A percentile compares a stretch with the other conserved stretches of the same genome.
phyloP scores from a whole-genome alignment of 2,888 invertebrate species.

The Ormyrus nitidulus region DNA sequence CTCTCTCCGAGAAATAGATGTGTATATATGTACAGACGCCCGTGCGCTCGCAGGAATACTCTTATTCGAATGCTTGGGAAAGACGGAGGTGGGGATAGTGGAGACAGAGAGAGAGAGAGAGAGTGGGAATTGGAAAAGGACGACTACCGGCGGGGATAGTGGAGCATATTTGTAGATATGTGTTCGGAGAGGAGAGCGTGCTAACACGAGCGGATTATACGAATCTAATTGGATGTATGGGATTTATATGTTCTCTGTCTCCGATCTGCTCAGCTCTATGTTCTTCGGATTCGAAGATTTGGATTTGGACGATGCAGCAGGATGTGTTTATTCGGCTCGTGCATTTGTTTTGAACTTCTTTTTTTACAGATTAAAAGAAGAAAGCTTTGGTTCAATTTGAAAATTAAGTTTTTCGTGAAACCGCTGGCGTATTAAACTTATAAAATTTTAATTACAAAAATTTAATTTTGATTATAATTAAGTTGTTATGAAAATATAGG shows the following conservation, averaged over 20 bases:
- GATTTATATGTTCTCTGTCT: constrained; percentile 63
- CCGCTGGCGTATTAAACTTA: no score
- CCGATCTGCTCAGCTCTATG: not conserved
- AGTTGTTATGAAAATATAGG: no score
- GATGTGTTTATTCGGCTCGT: not conserved
- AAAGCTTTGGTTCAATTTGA: no score
- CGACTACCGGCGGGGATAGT: not conserved
- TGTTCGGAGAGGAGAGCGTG: not conserved
- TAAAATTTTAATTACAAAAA: no score
- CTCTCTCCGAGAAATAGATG: constrained; percentile 15
- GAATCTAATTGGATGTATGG: constrained; percentile 73
- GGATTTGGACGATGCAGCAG: constrained; percentile 6
- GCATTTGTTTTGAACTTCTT: not conserved
- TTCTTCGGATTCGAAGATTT: constrained; percentile 11
- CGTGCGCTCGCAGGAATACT: constrained; percentile 1
- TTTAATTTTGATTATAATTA: no score
- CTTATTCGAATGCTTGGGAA: constrained; percentile 18
- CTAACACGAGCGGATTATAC: constrained; percentile 69
- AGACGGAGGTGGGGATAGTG: not conserved
- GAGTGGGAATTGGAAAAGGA: not conserved
- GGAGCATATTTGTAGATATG: not conserved
- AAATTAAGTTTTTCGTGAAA: no score
- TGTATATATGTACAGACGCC: not conserved
- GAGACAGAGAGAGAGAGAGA: constrained; percentile 54
- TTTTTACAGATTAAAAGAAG: not conserved